These are phyloP conservation scores for Myiagra hebetior DNA, from an alignment of 2,113 vertebrate species.

Conservation along the genomic window DNA sequence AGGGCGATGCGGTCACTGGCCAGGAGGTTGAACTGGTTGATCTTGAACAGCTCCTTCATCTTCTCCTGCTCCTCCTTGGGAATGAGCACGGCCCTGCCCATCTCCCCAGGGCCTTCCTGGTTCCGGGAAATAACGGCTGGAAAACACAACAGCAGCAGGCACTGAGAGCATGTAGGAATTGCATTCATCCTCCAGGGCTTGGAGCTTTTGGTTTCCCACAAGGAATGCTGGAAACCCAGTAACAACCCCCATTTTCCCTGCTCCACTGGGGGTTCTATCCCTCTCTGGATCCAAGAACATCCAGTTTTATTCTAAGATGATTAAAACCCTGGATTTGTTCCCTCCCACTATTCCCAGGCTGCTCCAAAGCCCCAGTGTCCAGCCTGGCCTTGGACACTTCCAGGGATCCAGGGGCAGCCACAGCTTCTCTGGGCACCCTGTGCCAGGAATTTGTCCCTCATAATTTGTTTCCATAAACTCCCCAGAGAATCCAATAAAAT, in stretches of 20 bases:
- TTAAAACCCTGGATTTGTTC: rapidly evolving
- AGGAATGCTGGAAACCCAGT: rapidly evolving
- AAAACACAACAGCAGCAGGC: neutral
- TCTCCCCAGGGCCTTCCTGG: slow-evolving; percentile 93
- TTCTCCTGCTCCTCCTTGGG: slow-evolving; percentile 93
- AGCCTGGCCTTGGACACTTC: neutral
- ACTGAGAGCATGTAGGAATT: rapidly evolving
- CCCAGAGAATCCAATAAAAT: neutral
- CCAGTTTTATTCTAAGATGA: neutral
- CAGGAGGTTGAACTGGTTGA: slow-evolving; percentile 99
- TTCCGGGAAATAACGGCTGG: slow-evolving; percentile 92
- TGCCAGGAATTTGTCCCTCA: neutral
- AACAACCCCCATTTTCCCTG: rapidly evolving
- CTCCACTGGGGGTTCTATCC: neutral
- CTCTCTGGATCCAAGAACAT: rapidly evolving
- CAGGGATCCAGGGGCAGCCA: neutral
- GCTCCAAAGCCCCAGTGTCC: neutral
- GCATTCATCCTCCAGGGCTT: rapidly evolving
- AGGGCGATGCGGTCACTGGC: slow-evolving; percentile 96
- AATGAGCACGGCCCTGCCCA: slow-evolving; percentile 93
- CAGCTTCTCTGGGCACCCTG: no score
- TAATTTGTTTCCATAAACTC: neutral
- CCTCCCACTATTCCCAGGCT: rapidly evolving
- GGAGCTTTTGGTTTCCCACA: rapidly evolving
- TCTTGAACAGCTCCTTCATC: slow-evolving; percentile 98